A percentile compares a stretch with the other conserved stretches of the same genome.
These are phyloP conservation scores for Hoplias malabaricus DNA, from an alignment of 2,113 vertebrate species.

Conservation along the genomic window DNA sequence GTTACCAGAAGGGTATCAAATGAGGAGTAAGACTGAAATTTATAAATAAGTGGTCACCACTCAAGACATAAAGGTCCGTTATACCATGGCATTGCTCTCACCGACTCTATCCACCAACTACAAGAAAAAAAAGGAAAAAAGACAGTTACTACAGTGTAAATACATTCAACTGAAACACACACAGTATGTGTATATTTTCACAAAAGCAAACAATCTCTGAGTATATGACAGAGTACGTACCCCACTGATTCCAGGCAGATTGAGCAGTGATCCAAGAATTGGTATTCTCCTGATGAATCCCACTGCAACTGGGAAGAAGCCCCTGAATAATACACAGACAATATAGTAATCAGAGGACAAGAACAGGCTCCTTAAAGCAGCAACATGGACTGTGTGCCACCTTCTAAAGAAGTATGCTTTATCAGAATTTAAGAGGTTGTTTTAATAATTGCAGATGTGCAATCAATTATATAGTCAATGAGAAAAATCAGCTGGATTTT, in stretches of 20 bases:
- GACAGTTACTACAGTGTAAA: neutral
- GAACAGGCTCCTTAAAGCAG: no score
- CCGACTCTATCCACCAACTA: constrained; percentile 95
- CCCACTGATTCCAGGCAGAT: constrained; percentile 94
- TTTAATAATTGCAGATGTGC: no score
- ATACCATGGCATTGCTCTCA: constrained; percentile 99
- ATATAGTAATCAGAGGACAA: neutral
- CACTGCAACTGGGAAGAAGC: constrained; percentile 94
- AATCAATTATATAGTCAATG: no score
- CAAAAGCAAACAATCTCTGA: no score
- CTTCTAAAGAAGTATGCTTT: no score
- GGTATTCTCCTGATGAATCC: constrained; percentile 97
- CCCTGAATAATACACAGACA: constrained; percentile 70
- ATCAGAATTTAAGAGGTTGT: no score
- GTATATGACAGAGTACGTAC: constrained; percentile 66
- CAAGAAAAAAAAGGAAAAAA: constrained; percentile 47
- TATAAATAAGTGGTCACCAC: constrained; percentile 43
- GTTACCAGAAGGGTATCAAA: constrained; percentile 9
- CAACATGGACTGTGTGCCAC: no score
- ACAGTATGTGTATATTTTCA: no score
- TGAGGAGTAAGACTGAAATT: constrained; percentile 13
- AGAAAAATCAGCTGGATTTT: no score
- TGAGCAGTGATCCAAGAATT: constrained; percentile 91
- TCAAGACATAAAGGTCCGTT: constrained; percentile 63
- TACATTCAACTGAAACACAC: neutral